Evolutionary conservation across 2,797 vertebrate genomes (phyloP).

Genomic region (Trichosurus vulpecula): DNA sequence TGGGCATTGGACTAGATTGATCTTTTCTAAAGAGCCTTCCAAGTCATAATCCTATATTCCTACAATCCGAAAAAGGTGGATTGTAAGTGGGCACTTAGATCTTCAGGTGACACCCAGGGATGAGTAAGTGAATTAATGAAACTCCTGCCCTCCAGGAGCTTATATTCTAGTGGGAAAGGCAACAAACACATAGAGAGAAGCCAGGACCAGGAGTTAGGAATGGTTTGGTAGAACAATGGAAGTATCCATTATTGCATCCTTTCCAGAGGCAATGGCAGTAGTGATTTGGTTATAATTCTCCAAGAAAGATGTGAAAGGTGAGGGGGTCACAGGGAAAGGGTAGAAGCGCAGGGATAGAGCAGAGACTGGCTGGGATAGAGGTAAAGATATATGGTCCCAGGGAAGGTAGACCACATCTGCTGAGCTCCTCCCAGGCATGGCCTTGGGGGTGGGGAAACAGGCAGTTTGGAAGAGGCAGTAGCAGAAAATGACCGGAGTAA

Average conservation of each 20-base stretch:
- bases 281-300: background rate
- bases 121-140: background rate
- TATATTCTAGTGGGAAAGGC: background rate
- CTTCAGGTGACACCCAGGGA: background rate
- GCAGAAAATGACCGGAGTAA: background rate
- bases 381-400: background rate
- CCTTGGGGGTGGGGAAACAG: no score
- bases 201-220: background rate
- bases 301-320: background rate
- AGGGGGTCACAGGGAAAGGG: background rate
- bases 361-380: background rate
- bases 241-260: background rate
- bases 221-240: background rate
- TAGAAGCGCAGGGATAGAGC: background rate
- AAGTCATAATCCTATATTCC: background rate
- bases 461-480: background rate
- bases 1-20: background rate
- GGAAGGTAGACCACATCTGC: no score
- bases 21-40: background rate
- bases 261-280: background rate
- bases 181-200: background rate
- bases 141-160: background rate
- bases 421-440: no score
- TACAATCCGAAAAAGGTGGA: background rate
- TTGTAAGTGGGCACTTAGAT: background rate